Conservation (phyloP, 2,888 invertebrate species). For the Molanna angustata region DNA sequence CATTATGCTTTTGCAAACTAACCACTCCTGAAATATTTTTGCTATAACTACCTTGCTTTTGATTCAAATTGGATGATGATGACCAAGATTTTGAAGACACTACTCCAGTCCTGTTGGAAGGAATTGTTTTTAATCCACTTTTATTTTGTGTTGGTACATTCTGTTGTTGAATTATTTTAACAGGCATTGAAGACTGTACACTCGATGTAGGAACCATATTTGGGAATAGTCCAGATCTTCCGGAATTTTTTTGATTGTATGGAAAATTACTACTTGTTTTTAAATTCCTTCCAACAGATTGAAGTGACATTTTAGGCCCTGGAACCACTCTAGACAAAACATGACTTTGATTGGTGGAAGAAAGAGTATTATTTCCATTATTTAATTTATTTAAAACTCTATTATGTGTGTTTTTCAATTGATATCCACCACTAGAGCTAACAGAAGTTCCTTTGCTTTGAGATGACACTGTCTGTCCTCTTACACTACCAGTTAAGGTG, state of each 20-base stretch:
- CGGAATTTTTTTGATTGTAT: constrained; percentile 10
- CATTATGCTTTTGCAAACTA: constrained; percentile 13
- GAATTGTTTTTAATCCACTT: constrained; percentile 47
- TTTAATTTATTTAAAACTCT: constrained; percentile 38
- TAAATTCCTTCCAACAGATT: constrained; percentile 32
- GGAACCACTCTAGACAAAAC: constrained; percentile 51
- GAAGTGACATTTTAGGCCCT: constrained; percentile 52
- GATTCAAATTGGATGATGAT: constrained; percentile 36
- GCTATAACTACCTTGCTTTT: constrained; percentile 38
- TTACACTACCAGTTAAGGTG: neutral
- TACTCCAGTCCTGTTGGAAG: constrained; percentile 37
- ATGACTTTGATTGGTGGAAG: constrained; percentile 49
- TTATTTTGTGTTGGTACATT: constrained; percentile 37
- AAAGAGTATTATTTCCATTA: constrained; percentile 48
- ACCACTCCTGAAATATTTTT: constrained; percentile 36
- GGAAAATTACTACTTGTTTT: constrained; percentile 18
- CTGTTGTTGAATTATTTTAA: constrained; percentile 54
- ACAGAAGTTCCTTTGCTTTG: constrained; percentile 37
- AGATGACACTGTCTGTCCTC: constrained; percentile 4
- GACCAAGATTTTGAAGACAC: constrained; percentile 36
- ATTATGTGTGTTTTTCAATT: constrained; percentile 47
- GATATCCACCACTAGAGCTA: constrained; percentile 47
- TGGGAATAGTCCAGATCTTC: constrained; percentile 10
- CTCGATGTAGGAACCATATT: constrained; percentile 20
- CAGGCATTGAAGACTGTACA: constrained; percentile 40